Conservation (phyloP, 2,888 invertebrate genomes). For the Apamea crenata region DNA sequence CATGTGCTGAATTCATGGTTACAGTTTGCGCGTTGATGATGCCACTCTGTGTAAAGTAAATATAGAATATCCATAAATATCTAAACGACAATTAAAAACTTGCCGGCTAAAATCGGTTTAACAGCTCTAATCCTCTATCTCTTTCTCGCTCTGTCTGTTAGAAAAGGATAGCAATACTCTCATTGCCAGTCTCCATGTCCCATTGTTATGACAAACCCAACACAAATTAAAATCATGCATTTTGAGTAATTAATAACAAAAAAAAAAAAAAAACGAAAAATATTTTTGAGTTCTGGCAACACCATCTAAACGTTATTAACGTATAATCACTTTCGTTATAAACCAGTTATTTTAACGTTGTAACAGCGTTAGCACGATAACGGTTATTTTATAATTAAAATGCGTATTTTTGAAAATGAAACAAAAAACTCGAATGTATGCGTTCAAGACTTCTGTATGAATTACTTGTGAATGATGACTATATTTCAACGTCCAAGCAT, state of each 20-base stretch:
- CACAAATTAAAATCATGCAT: constrained; percentile 46
- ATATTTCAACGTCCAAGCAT: constrained; percentile 4
- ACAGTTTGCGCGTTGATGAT: too few relatives aligned
- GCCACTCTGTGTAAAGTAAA: not conserved
- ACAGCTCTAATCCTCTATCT: not conserved
- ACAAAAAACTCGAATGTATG: constrained; percentile 66
- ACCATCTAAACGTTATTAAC: constrained; percentile 54
- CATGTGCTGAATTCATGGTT: too few relatives aligned
- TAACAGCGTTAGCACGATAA: constrained; percentile 53
- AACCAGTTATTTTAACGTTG: constrained; percentile 46
- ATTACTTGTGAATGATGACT: constrained; percentile 2
- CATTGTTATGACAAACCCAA: constrained; percentile 25
- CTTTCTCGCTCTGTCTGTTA: not conserved
- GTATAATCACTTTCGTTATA: constrained; percentile 82
- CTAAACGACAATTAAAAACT: not conserved
- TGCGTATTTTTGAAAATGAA: constrained; percentile 85
- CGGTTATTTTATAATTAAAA: constrained; percentile 44
- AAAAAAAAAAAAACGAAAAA: not conserved
- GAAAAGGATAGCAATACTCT: not conserved
- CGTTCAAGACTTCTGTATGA: constrained; percentile 14
- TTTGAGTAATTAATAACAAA: not conserved
- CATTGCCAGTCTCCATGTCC: not conserved
- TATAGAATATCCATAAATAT: not conserved
- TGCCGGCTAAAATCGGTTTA: not conserved
- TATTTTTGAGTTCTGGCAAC: constrained; percentile 44